These are phyloP conservation scores for Alces alces DNA, from an alignment of 2,113 vertebrate genomes.

Conservation along the genomic window DNA sequence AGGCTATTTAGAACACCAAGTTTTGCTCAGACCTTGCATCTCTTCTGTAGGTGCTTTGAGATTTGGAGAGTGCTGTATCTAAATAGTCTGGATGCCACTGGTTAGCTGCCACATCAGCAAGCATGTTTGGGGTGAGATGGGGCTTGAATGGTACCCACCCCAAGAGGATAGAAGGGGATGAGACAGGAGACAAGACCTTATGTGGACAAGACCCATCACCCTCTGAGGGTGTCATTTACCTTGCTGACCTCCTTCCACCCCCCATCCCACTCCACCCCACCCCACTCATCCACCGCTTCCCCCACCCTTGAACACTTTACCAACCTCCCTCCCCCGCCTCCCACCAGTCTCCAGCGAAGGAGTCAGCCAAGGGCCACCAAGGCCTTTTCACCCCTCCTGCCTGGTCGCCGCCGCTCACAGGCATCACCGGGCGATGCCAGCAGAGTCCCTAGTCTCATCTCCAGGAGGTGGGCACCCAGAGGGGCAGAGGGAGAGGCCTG, in stretches of 20 bases:
- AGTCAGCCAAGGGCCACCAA: neutral
- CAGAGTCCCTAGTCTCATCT: neutral
- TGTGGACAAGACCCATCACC: no score
- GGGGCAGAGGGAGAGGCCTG: neutral
- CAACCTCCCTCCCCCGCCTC: rapidly evolving
- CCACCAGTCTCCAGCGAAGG: neutral
- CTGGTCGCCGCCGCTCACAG: rapidly evolving
- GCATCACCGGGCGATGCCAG: neutral
- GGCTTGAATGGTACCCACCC: neutral
- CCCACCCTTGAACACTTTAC: no score
- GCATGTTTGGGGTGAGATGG: neutral
- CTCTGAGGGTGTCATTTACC: neutral
- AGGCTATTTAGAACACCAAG: neutral
- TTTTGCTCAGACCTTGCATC: neutral
- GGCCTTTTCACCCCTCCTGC: neutral
- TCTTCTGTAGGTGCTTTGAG: neutral
- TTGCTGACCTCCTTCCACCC: neutral
- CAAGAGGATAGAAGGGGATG: neutral
- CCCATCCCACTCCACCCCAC: neutral
- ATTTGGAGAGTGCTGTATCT: neutral
- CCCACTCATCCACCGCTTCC: neutral
- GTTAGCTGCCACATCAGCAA: neutral
- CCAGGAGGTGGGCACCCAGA: neutral
- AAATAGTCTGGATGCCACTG: neutral
- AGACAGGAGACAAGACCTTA: neutral